Evolutionary conservation across 2,888 invertebrate genomes (phyloP).

Genomic region (Pharmacophagus antenor): DNA sequence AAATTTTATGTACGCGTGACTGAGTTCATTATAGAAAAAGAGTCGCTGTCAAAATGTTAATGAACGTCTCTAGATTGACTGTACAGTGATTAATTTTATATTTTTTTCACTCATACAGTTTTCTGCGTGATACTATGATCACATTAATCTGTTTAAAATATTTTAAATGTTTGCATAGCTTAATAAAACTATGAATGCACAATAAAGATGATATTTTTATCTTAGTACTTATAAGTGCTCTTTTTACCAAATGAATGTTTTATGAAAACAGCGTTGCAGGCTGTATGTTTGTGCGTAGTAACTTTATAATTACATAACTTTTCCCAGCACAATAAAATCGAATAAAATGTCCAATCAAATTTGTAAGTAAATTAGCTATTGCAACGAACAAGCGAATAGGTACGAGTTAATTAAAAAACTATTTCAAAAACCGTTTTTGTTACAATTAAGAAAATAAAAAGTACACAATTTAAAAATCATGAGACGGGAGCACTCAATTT

Average conservation of each 20-base stretch:
- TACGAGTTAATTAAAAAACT: too few species aligned
- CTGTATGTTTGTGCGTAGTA: too few species aligned
- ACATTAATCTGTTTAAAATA: constrained; percentile 23
- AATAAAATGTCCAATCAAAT: too few species aligned
- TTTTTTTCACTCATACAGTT: constrained; percentile 18
- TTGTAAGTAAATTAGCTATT: too few species aligned
- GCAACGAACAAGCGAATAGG: too few species aligned
- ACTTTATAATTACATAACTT: too few species aligned
- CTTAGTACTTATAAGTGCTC: too few species aligned
- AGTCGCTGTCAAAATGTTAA: constrained; percentile 54
- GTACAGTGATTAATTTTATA: constrained; percentile 29
- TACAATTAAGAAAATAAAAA: constrained; percentile 11
- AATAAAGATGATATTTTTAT: neutral
- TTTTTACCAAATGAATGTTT: too few species aligned
- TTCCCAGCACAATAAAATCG: too few species aligned
- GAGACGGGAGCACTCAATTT: constrained; percentile 57
- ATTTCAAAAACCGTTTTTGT: too few species aligned
- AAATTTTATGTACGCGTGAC: constrained; percentile 76
- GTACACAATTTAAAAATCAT: constrained; percentile 28
- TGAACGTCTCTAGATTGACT: constrained; percentile 42
- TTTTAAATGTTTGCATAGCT: neutral
- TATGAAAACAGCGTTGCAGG: too few species aligned
- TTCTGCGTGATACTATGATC: constrained; percentile 10
- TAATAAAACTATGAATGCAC: constrained; percentile 2
- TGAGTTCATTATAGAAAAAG: constrained; percentile 69